A percentile compares a stretch with the other conserved stretches of the same genome.
phyloP scores from a whole-genome alignment of 1,140 invertebrate genomes.

The Metopolophium dirhodum region DNA sequence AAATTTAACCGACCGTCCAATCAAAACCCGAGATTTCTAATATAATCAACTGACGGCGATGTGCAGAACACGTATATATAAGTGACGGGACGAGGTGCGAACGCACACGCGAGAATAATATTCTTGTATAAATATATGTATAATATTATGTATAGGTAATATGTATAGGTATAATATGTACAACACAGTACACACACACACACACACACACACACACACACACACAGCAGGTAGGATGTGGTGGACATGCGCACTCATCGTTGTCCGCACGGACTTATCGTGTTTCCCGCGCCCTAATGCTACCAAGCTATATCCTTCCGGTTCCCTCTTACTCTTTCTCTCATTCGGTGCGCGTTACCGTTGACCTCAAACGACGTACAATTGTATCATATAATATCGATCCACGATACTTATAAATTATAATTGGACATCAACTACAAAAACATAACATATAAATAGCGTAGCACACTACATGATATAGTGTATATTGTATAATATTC shows the following conservation, averaged over 20 bases:
- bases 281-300: neutral
- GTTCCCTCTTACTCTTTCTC: neutral
- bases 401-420: neutral
- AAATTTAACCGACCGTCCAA: conserved; percentile 36
- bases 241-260: neutral
- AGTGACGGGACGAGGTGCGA: neutral
- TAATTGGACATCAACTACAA: neutral
- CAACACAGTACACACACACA: neutral
- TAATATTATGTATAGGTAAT: neutral
- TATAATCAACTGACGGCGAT: conserved; percentile 17
- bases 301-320: neutral
- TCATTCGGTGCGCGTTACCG: neutral
- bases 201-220: neutral
- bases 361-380: neutral
- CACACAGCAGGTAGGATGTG: neutral
- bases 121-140: neutral
- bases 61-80: neutral
- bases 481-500: too few relatives aligned
- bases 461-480: too few relatives aligned
- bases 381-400: too few relatives aligned
- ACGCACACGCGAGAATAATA: neutral
- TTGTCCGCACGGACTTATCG: neutral
- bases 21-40: conserved; percentile 40
- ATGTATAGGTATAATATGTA: neutral
- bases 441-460: too few relatives aligned